These are phyloP conservation scores for Hydraecia micacea DNA, from an alignment of 2,888 invertebrate genomes.

Conservation along the genomic window DNA sequence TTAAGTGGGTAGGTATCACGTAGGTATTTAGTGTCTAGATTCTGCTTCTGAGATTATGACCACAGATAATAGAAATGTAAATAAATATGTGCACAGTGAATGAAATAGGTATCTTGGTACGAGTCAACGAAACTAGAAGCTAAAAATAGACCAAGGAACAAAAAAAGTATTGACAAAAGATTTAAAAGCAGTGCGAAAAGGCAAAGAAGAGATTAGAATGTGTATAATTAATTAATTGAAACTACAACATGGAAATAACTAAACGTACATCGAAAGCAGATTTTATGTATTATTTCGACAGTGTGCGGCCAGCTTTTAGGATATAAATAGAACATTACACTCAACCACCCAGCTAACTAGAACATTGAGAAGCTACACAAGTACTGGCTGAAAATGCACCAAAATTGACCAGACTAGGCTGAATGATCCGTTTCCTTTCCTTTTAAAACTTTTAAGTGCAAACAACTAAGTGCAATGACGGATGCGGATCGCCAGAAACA, in stretches of 20 bases:
- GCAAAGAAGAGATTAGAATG: slow-evolving; percentile 41
- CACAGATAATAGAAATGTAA: slow-evolving; percentile 56
- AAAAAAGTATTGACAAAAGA: slow-evolving; percentile 42
- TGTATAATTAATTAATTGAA: slow-evolving; percentile 39
- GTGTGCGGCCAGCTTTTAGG: slow-evolving; percentile 76
- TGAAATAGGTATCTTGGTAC: slow-evolving; percentile 5
- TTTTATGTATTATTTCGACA: slow-evolving; percentile 68
- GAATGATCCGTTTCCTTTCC: slow-evolving; percentile 67
- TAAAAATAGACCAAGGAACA: slow-evolving; percentile 59
- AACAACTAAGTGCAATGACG: slow-evolving; percentile 80
- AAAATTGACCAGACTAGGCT: slow-evolving; percentile 68
- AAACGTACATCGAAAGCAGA: slow-evolving; percentile 66
- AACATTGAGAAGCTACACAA: slow-evolving; percentile 70
- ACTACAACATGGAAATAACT: slow-evolving; percentile 54
- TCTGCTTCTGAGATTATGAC: slow-evolving; percentile 31
- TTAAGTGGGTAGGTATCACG: slow-evolving; percentile 15
- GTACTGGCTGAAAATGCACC: slow-evolving; percentile 71
- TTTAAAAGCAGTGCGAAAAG: slow-evolving; percentile 44
- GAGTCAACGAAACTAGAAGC: slow-evolving; percentile 43
- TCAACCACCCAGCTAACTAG: slow-evolving; percentile 79
- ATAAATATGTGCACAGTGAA: slow-evolving; percentile 44
- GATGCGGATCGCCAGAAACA: slow-evolving; percentile 73
- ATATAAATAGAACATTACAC: slow-evolving; percentile 86
- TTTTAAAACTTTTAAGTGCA: slow-evolving; percentile 75
- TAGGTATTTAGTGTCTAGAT: slow-evolving; percentile 22